These are phyloP conservation scores for Carabus problematicus DNA, from an alignment of 2,888 invertebrate genomes.

Conservation along the genomic window DNA sequence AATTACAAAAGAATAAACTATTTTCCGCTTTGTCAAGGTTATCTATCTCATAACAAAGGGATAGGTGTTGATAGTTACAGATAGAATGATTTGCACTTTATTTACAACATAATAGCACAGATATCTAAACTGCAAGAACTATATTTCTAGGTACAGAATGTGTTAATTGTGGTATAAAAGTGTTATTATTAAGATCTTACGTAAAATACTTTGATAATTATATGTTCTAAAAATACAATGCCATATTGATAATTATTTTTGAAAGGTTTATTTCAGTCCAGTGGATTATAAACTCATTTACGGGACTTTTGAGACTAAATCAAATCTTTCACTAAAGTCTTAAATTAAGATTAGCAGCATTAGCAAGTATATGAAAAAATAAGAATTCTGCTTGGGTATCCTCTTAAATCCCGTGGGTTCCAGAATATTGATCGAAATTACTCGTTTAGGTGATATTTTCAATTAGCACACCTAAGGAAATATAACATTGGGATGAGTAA, in stretches of 20 bases:
- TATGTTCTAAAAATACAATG: conserved; percentile 28
- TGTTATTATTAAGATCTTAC: conserved; percentile 21
- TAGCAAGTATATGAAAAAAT: conserved; percentile 2
- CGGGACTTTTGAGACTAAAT: neutral
- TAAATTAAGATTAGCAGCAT: neutral
- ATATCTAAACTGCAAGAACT: no score
- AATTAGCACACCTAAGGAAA: no score
- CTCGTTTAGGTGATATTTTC: no score
- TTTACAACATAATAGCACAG: no score
- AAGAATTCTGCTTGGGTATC: neutral
- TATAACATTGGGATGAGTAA: no score
- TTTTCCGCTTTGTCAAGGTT: no score
- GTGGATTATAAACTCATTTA: conserved; percentile 16
- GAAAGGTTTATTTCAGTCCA: neutral
- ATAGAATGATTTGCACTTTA: no score
- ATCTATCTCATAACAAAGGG: no score
- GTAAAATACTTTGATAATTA: conserved; percentile 30
- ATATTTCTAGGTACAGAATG: conserved; percentile 12
- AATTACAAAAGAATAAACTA: no score
- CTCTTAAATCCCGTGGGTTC: no score
- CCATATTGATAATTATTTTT: conserved; percentile 26
- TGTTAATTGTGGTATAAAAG: conserved; percentile 27
- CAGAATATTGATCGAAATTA: no score
- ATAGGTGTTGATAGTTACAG: no score
- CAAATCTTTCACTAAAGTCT: neutral